Percentiles rank a stretch among this genome's conserved stretches.
phyloP scores from a whole-genome alignment of 2,888 invertebrate species.

The Leucania comma region DNA sequence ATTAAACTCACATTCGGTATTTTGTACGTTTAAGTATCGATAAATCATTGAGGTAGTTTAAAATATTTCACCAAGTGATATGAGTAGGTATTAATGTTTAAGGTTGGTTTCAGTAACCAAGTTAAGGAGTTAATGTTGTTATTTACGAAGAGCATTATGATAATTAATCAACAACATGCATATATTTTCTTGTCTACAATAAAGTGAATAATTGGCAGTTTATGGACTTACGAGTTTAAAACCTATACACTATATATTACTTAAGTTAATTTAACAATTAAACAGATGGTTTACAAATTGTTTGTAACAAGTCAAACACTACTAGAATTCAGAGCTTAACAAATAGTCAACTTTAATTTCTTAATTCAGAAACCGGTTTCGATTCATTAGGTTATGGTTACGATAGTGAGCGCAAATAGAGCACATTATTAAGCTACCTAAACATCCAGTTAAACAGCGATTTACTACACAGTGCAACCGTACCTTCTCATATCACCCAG shows the following conservation, averaged over 20 bases:
- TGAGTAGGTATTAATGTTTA: constrained; percentile 21
- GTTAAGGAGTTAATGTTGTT: constrained; percentile 1
- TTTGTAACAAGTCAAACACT: background rate
- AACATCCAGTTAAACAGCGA: constrained; percentile 37
- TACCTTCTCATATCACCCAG: constrained; percentile 74
- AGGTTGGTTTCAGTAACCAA: constrained; percentile 11
- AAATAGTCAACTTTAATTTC: background rate
- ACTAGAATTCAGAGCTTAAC: background rate
- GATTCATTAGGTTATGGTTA: too few species aligned
- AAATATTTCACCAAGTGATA: constrained; percentile 41
- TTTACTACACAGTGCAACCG: constrained; percentile 64
- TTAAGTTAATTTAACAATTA: background rate
- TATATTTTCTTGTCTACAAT: background rate
- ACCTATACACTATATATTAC: too few species aligned
- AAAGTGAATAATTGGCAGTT: constrained; percentile 8
- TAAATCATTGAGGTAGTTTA: constrained; percentile 58
- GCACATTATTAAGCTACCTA: background rate
- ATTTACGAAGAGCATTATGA: constrained; percentile 12
- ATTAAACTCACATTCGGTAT: constrained; percentile 66
- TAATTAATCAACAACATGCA: background rate
- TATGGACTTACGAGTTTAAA: background rate
- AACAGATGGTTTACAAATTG: too few species aligned
- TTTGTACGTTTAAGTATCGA: constrained; percentile 52
- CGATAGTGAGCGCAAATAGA: background rate
- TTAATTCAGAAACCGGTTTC: background rate